A percentile compares a stretch with the other conserved stretches of the same genome.
Evolutionary conservation across 2,888 invertebrate genomes (phyloP).

Genomic region (Pammene aurita): DNA sequence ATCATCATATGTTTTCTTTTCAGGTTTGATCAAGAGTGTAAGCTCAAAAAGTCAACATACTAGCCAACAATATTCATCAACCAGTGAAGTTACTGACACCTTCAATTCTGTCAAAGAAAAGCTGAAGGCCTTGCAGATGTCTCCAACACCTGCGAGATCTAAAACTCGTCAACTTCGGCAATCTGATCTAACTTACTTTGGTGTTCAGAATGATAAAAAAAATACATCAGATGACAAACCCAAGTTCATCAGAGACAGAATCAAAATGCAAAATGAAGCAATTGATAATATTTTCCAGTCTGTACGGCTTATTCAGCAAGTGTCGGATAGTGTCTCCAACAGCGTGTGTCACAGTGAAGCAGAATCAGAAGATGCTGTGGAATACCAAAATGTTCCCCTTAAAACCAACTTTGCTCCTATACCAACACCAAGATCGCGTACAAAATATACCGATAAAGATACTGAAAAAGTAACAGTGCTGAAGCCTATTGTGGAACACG

Average conservation of each 20-base stretch:
- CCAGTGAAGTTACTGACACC: conserved; percentile 41
- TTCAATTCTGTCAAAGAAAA: conserved; percentile 52
- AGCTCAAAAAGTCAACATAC: conserved; percentile 47
- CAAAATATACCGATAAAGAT: conserved; percentile 60
- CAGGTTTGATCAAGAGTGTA: conserved; percentile 32
- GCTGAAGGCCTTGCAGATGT: conserved; percentile 55
- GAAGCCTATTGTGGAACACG: conserved; percentile 67
- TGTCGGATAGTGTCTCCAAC: conserved; percentile 71
- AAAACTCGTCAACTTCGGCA: conserved; percentile 81
- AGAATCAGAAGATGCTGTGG: conserved; percentile 71
- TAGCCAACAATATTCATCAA: conserved; percentile 9
- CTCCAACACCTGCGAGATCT: conserved; percentile 58
- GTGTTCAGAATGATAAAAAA: conserved; percentile 53
- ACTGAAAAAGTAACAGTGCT: conserved; percentile 55
- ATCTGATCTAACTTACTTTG: conserved; percentile 85
- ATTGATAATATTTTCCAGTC: conserved; percentile 70
- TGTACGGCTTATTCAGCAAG: conserved; percentile 70
- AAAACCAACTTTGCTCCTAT: conserved; percentile 62
- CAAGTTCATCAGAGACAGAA: conserved; percentile 45
- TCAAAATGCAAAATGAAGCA: conserved; percentile 50
- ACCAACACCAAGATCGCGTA: conserved; percentile 67
- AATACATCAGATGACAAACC: conserved; percentile 34
- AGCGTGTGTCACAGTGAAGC: conserved; percentile 75
- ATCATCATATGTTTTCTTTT: conserved; percentile 43
- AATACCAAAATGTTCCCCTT: conserved; percentile 71